A percentile compares a stretch with the other conserved stretches of the same genome.
Evolutionary conservation across 2,797 vertebrate species (phyloP).

Genomic region (Eulemur mongoz): DNA sequence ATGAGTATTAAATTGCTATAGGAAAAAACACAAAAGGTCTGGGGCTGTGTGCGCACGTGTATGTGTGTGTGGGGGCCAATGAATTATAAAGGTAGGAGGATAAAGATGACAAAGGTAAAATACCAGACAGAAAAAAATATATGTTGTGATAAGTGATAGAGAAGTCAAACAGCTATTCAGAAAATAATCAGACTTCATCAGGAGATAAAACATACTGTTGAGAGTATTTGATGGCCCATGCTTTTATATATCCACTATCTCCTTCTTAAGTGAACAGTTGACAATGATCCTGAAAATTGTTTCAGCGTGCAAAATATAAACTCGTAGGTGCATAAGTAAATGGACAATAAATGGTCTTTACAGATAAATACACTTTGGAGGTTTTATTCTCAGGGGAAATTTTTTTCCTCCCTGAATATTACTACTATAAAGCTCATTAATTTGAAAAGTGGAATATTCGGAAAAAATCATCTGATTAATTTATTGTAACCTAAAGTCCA

Average conservation of each 20-base stretch:
- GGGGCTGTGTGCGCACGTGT: neutral
- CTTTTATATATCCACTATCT: neutral
- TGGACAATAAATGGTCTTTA: neutral
- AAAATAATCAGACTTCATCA: neutral
- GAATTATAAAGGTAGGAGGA: neutral
- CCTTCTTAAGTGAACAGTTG: neutral
- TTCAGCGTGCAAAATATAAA: neutral
- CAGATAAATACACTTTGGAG: neutral
- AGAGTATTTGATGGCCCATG: neutral
- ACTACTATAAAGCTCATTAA: conserved; percentile 41
- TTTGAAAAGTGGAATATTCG: conserved; percentile 32
- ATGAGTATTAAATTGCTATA: neutral
- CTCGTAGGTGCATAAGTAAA: neutral
- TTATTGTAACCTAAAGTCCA: conserved; percentile 3
- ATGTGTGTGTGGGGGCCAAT: neutral
- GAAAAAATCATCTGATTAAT: neutral
- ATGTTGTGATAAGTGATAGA: neutral
- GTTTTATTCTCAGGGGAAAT: neutral
- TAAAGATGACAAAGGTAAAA: neutral
- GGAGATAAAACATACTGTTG: neutral
- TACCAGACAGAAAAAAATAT: neutral
- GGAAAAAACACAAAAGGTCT: neutral
- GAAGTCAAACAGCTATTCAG: neutral
- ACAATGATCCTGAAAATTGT: neutral
- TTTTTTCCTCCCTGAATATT: neutral